Conservation (phyloP, 2,888 invertebrate genomes). For the Leptarthrus brevirostris region DNA sequence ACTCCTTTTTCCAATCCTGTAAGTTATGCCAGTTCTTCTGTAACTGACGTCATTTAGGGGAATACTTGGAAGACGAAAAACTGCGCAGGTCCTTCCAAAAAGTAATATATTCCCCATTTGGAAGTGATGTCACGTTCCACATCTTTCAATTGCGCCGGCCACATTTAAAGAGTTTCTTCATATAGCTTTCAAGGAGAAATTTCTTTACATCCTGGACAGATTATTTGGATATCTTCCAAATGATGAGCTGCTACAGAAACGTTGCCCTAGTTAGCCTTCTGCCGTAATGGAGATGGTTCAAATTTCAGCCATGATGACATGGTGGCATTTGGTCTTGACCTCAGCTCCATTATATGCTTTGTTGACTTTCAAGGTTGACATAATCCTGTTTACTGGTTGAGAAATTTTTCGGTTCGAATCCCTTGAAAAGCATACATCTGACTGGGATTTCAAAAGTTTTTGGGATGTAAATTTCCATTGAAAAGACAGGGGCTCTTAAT, state of each 20-base stretch:
- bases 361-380: slow-evolving; percentile 45
- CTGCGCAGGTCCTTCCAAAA: slow-evolving; percentile 33
- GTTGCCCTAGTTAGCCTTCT: slow-evolving; percentile 36
- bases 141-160: not conserved
- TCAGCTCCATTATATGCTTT: slow-evolving; percentile 39
- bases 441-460: not conserved
- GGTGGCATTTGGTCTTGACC: slow-evolving; percentile 44
- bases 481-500: not conserved
- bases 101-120: not conserved
- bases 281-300: slow-evolving; percentile 40
- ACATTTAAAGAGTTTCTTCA: not conserved
- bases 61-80: not conserved
- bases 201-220: slow-evolving; percentile 7
- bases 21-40: slow-evolving; percentile 18
- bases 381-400: slow-evolving; percentile 35
- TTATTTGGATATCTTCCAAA: slow-evolving; percentile 35
- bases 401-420: slow-evolving; percentile 29
- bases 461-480: not conserved
- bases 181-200: not conserved
- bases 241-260: slow-evolving; percentile 23
- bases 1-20: slow-evolving; percentile 42
- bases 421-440: slow-evolving; percentile 10
- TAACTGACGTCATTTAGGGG: slow-evolving; percentile 42
- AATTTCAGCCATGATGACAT: slow-evolving; percentile 36
- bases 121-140: slow-evolving; percentile 19